Evolutionary conservation across 2,888 invertebrate species (phyloP).

Genomic region (Lithosia quadra): DNA sequence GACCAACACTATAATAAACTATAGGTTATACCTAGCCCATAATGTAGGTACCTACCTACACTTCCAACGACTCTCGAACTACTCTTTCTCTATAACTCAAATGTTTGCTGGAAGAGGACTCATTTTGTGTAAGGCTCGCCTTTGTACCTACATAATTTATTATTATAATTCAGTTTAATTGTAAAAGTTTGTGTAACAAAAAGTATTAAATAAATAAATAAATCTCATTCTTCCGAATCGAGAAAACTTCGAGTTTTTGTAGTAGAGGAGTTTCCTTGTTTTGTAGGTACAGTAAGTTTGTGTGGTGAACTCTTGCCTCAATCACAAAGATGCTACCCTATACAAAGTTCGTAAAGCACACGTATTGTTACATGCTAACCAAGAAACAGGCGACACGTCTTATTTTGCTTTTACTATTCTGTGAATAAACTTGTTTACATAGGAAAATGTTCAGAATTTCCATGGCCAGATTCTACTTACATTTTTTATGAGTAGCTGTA

Average conservation of each 20-base stretch:
- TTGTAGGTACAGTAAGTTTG: conserved; percentile 31
- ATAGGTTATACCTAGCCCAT: too few relatives aligned
- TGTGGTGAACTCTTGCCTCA: conserved; percentile 24
- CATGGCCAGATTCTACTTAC: background rate
- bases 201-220: too few relatives aligned
- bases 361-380: background rate
- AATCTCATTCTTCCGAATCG: background rate
- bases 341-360: background rate
- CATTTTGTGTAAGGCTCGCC: background rate
- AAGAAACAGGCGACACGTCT: background rate
- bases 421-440: conserved; percentile 1
- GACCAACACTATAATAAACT: too few relatives aligned
- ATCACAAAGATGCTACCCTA: background rate
- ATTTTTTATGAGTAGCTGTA: background rate
- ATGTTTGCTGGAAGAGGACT: background rate
- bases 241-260: conserved; percentile 19
- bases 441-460: background rate
- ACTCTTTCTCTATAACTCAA: too few relatives aligned
- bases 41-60: too few relatives aligned
- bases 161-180: too few relatives aligned
- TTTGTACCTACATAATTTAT: too few relatives aligned
- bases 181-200: too few relatives aligned
- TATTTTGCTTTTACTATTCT: background rate
- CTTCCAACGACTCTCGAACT: too few relatives aligned
- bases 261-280: conserved; percentile 38